Percentiles rank a stretch among this genome's conserved stretches.
phyloP scores from a whole-genome alignment of 1,140 invertebrate species.

The Battus philenor region DNA sequence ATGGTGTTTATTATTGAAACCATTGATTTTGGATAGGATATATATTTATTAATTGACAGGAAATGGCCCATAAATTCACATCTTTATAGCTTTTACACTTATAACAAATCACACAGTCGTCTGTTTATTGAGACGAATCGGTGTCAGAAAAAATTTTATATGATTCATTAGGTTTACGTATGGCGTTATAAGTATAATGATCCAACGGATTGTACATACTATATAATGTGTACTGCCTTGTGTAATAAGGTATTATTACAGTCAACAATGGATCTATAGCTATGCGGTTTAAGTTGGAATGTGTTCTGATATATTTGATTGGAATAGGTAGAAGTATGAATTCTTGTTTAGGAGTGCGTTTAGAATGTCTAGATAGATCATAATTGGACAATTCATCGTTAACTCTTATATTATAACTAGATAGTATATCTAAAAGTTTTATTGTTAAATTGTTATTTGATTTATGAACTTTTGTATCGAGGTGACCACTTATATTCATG shows the following conservation, averaged over 20 bases:
- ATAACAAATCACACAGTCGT: too few relatives aligned
- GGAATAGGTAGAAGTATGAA: conserved; percentile 25
- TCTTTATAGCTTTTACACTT: too few relatives aligned
- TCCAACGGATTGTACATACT: conserved; percentile 76
- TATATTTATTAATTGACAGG: too few relatives aligned
- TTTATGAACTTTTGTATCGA: too few relatives aligned
- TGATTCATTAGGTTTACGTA: conserved; percentile 78
- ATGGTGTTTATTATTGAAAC: too few relatives aligned
- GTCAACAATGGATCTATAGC: conserved; percentile 77
- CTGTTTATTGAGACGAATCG: too few relatives aligned
- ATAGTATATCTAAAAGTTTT: conserved; percentile 38
- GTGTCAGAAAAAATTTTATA: conserved; percentile 74
- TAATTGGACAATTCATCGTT: conserved; percentile 47
- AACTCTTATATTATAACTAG: conserved; percentile 45
- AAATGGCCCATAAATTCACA: too few relatives aligned
- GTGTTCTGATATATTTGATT: conserved; percentile 29
- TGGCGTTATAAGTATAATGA: conserved; percentile 78
- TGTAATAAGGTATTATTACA: conserved; percentile 79
- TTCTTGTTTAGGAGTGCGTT: conserved; percentile 20
- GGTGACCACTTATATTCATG: not conserved
- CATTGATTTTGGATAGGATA: too few relatives aligned
- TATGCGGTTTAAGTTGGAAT: conserved; percentile 76
- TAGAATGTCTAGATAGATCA: conserved; percentile 33
- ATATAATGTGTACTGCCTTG: conserved; percentile 44
- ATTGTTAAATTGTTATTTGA: conserved; percentile 31